These are phyloP conservation scores for Aix galericulata DNA, from an alignment of 2,113 vertebrate species.

Conservation along the genomic window DNA sequence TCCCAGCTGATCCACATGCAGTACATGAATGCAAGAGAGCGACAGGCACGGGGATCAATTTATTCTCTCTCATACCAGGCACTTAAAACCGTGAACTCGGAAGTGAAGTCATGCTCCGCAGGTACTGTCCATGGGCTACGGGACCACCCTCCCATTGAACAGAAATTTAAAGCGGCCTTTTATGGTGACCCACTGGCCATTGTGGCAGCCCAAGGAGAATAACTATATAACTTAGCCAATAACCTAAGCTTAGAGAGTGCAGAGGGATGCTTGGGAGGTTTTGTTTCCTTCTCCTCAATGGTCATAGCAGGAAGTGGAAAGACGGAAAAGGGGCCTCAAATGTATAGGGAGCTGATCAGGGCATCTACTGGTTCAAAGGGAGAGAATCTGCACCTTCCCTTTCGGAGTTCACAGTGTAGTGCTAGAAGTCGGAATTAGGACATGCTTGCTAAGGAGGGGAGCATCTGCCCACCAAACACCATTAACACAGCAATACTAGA, in stretches of 20 bases:
- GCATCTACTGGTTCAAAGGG: neutral
- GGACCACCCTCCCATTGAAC: neutral
- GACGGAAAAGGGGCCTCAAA: neutral
- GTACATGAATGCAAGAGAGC: neutral
- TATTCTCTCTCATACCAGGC: neutral
- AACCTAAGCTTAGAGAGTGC: neutral
- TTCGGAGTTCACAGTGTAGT: neutral
- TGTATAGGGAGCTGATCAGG: neutral
- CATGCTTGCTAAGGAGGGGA: neutral
- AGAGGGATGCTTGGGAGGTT: neutral
- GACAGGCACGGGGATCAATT: neutral
- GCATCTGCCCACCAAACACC: neutral
- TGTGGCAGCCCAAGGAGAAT: neutral
- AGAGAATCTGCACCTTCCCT: rapidly evolving
- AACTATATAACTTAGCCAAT: neutral
- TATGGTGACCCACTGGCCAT: neutral
- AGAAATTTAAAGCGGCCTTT: neutral
- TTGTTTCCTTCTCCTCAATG: neutral
- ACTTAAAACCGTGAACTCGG: neutral
- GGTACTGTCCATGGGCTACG: neutral
- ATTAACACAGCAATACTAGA: neutral
- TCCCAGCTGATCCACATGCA: neutral
- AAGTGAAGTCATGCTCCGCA: neutral
- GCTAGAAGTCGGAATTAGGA: neutral
- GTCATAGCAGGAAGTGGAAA: neutral